Evolutionary conservation across 2,888 invertebrate genomes (phyloP), one percentile per base, ranked within the genome.

Genomic region (Zaprionus bogoriensis): DNA sequence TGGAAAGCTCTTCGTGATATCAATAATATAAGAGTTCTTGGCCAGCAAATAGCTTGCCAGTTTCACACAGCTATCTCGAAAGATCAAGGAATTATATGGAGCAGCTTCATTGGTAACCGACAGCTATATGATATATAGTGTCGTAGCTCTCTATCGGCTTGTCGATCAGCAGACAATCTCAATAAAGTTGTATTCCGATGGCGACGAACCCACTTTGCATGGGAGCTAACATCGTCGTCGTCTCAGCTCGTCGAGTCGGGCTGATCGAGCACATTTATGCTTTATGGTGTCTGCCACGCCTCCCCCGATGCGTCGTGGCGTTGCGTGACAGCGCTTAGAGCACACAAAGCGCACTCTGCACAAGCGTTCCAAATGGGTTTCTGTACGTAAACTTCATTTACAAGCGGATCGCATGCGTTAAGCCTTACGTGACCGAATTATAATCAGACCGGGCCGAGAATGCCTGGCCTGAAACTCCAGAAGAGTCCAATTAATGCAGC

Each of bases 231-330:
- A 36, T 36, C 14, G 32, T 36, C 3, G 17, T 36, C 14, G 32
- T 36, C 20, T 63, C 38, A 52, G 36, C 39, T 39, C 39, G 32
- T 36, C 14, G 32, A 36, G 32, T 36, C 14, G 32, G 17, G 32
- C 32, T 17, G 32, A 36, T 36, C 32, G 32, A 36, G 17, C 32
- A 32, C 14, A 32, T 32, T 32, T 32, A 32, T 32, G 32, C 32
- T 32, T 32, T 32, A 32, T 32, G 32, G 7, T 14, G 14, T 6
- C 12, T 30, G n/a, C 5, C 5, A 14, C 14, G n/a, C 7, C n/a
- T 7, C 2, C 30, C n/a, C n/a, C 30, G 3, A 14, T 32, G 32
- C 32, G 32, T 36, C 14, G n/a, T 14, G 14, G 32, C 17, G 17
- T 36, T 36, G 32, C 32, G 32, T 36, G 32, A 36, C 32, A 36